Conservation (phyloP, 2,113 vertebrate genomes). For the Ceyx margarethae region DNA sequence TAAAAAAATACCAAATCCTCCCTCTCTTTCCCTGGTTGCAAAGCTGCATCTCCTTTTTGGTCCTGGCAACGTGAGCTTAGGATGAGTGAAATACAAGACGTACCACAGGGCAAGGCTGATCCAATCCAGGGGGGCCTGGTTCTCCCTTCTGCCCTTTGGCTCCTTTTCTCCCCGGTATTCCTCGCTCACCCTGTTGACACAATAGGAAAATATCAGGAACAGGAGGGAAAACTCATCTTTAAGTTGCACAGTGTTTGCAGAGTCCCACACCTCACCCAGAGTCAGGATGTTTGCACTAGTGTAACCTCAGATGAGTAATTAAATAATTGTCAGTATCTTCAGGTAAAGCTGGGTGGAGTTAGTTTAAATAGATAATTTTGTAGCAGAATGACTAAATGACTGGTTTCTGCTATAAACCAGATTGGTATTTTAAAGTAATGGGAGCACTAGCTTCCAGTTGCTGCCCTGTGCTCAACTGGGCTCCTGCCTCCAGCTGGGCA, state of each 20-base stretch:
- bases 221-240: background rate
- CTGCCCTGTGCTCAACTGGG: background rate
- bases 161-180: conserved; percentile 87
- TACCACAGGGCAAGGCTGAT: conserved; percentile 98
- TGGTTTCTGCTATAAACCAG: background rate
- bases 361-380: background rate
- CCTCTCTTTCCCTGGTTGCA: background rate
- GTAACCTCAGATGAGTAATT: background rate
- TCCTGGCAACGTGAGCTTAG: accelerated
- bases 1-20: background rate
- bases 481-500: background rate
- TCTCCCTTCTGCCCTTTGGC: conserved; percentile 95
- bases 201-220: background rate
- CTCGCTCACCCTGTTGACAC: conserved; percentile 86
- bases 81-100: background rate
- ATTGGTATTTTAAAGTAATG: background rate
- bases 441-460: background rate
- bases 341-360: background rate
- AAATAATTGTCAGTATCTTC: background rate
- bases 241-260: background rate
- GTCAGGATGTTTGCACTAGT: background rate
- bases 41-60: background rate
- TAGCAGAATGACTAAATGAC: background rate
- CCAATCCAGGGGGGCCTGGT: conserved; percentile 91
- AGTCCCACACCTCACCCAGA: background rate